Evolutionary conservation across 2,113 vertebrate species (phyloP).

Genomic region (Bujurquina vittata): DNA sequence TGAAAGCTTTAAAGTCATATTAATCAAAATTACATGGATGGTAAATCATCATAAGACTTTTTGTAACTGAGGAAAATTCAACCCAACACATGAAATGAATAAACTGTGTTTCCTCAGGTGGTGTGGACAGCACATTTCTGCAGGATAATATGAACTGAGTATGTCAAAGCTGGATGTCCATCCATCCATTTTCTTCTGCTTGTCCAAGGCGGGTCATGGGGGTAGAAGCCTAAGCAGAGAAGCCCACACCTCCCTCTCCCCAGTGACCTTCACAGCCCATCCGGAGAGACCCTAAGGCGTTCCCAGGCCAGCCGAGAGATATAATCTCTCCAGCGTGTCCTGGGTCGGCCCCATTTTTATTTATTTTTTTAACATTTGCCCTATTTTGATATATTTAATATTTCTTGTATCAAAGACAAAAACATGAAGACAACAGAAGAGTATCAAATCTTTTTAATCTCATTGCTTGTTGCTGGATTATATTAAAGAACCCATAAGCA

Average conservation of each 20-base stretch:
- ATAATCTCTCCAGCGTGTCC: no score
- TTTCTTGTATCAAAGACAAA: neutral
- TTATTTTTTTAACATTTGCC: neutral
- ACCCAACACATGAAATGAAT: neutral
- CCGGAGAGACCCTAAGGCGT: no score
- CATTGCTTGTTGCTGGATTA: neutral
- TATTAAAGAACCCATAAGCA: constrained; percentile 23
- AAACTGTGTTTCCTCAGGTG: neutral
- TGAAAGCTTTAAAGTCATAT: neutral
- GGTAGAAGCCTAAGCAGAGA: no score
- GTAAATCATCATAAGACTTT: neutral
- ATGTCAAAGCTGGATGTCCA: neutral
- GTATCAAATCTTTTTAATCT: constrained; percentile 31
- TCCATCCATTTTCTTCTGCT: no score
- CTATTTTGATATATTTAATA: neutral
- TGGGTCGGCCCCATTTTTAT: neutral
- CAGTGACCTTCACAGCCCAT: no score
- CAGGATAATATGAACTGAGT: neutral
- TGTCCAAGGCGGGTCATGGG: no score
- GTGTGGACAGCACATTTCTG: neutral
- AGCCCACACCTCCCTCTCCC: no score
- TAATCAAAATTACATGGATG: neutral
- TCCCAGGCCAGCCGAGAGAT: no score
- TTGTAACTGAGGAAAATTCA: neutral
- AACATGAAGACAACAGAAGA: neutral